Base-by-base conservation (phyloP, 2,113 vertebrate species). In the Heterotilapia buettikoferi region DNA sequence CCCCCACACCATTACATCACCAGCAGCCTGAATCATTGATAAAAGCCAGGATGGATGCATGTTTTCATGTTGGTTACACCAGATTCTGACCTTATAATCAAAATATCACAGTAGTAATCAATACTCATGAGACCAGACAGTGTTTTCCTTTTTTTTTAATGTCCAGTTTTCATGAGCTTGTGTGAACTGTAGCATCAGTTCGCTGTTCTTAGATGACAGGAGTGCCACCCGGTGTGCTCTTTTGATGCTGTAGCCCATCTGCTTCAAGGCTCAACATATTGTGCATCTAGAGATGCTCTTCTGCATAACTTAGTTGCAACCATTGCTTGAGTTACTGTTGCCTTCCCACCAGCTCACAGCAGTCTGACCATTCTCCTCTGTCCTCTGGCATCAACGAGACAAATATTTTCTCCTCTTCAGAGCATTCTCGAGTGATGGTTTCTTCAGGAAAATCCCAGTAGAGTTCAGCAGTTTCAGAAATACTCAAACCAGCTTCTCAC, bases 371-470 rank as follows among this genome's bases (percentile, higher is more conserved):
- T 47, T 47, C 40, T 47, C 21, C 14, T 47, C 40, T 76, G 68
- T 47, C 24, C 4, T 76, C 14, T 0, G 0, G 24, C 40, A 29
- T 76, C 68, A 47, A 76, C 24, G 4, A 73, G 21, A 1, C 68
- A 45, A 47, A 76, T 47, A 76, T 76, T 76, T 76, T 76, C 40
- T 76, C 40, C 29, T 47, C 43, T 19, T 47, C 40, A 29, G 71
- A 29, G 24, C 5, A 76, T 76, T 76, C 68, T 47, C 21, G 10
- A 29, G 13, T 18, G 5, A 73, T 73, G 68, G 13, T 73, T 73
- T 45, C 21, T 26, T 9, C 14, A 26, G 40, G 21, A 45, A 73
- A 73, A 45, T 73, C 40, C 1, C 68, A 45, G 21, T 18, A 45
- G 21, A 73, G 33, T 68, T 73, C 68, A 73, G 21, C 6, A 45